phyloP scores from a whole-genome alignment of 2,888 invertebrate species.

The Steinernema carpocapsae region DNA sequence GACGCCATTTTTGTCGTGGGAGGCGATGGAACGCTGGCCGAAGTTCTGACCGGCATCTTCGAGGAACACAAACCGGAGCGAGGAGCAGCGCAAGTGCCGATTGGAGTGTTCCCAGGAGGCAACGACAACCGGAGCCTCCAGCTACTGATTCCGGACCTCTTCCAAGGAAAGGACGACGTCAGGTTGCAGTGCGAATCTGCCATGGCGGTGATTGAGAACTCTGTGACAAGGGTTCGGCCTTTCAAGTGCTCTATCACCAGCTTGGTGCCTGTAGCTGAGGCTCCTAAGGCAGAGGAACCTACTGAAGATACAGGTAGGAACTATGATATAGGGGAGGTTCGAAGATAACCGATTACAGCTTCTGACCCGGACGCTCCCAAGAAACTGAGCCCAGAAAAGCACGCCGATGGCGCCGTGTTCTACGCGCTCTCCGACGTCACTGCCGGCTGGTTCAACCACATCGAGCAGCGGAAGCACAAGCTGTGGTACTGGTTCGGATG shows the following conservation, averaged over 20 bases:
- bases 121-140: conserved; percentile 55
- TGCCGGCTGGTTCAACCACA: conserved; percentile 64
- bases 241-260: conserved; percentile 39
- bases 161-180: conserved; percentile 49
- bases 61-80: neutral
- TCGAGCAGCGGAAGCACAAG: conserved; percentile 62
- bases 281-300: neutral
- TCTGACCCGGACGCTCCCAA: neutral
- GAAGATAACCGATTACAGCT: neutral
- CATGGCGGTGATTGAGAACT: conserved; percentile 65
- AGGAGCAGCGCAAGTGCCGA: conserved; percentile 46
- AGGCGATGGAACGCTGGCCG: conserved; percentile 65
- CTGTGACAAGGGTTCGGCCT: conserved; percentile 43
- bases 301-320: neutral
- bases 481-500: conserved; percentile 62
- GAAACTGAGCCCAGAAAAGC: neutral
- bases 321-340: no score
- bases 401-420: conserved; percentile 34
- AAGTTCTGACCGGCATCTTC: conserved; percentile 59
- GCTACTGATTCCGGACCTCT: neutral
- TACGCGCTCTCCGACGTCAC: conserved; percentile 55
- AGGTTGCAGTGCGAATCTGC: conserved; percentile 61
- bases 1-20: conserved; percentile 66
- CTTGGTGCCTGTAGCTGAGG: neutral
- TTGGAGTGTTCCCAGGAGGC: conserved; percentile 66